Evolutionary conservation across 92 coral and sea anemone genomes (phyloP).

Genomic region (Siderastrea siderea): DNA sequence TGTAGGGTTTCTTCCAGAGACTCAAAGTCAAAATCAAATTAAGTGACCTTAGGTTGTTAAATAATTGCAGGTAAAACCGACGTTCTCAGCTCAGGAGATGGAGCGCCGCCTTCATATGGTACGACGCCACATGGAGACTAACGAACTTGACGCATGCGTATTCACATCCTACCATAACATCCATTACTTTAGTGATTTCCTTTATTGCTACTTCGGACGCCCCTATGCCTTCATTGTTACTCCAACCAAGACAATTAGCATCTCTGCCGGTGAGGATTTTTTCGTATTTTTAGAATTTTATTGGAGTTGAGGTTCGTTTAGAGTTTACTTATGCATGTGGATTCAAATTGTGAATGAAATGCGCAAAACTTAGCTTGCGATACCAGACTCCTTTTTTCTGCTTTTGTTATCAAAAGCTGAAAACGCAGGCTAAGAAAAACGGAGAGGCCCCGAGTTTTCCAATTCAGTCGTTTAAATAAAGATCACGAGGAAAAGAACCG

Average conservation of each 20-base stretch:
- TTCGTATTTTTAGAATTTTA: neutral
- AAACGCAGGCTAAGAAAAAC: too few species aligned
- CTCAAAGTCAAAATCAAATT: too few species aligned
- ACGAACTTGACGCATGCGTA: constrained; percentile 92
- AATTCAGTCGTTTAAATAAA: too few species aligned
- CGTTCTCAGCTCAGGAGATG: constrained; percentile 90
- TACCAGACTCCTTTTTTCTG: too few species aligned
- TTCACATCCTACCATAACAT: constrained; percentile 91
- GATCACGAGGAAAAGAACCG: too few species aligned
- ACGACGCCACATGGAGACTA: constrained; percentile 85
- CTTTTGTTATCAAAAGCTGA: too few species aligned
- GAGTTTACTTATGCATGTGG: too few species aligned
- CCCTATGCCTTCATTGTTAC: constrained; percentile 86
- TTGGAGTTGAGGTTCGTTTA: too few species aligned
- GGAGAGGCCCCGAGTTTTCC: too few species aligned
- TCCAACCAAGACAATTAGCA: constrained; percentile 74
- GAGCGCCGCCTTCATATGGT: constrained; percentile 78
- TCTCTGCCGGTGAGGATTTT: constrained; percentile 87
- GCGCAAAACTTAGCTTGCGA: too few species aligned
- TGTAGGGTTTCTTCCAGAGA: too few species aligned
- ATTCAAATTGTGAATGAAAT: too few species aligned
- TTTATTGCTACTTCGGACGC: constrained; percentile 87
- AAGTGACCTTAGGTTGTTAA: neutral
- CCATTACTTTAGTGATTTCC: constrained; percentile 85
- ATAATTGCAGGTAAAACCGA: constrained; percentile 75